Evolutionary conservation across 2,797 vertebrate genomes (phyloP).

Genomic region (Centropyge bicolor): DNA sequence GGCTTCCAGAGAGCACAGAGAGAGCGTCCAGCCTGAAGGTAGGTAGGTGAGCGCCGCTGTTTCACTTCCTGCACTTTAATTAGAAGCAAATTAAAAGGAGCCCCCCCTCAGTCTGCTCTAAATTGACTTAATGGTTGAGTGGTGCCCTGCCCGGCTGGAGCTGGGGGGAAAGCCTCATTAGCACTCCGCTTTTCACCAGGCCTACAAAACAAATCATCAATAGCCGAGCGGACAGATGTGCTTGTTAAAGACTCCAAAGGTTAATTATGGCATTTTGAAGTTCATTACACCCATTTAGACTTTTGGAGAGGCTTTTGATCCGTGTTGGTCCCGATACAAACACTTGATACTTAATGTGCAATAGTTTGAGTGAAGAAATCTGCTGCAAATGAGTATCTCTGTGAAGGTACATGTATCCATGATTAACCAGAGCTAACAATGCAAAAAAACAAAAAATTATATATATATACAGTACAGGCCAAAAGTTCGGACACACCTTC

Average conservation of each 20-base stretch:
- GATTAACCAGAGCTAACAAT: background rate
- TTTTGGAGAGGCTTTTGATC: conserved; percentile 40
- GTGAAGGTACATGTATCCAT: background rate
- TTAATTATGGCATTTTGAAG: conserved; percentile 62
- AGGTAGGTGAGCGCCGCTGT: conserved; percentile 48
- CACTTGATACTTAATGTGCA: background rate
- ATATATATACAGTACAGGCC: too few relatives aligned
- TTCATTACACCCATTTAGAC: conserved; percentile 41
- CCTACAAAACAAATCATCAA: conserved; percentile 70
- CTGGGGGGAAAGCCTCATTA: conserved; percentile 67
- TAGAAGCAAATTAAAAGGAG: conserved; percentile 77
- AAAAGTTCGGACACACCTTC: too few relatives aligned
- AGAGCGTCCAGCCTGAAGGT: conserved; percentile 53
- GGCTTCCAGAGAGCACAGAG: conserved; percentile 57
- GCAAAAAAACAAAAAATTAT: background rate
- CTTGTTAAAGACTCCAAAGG: conserved; percentile 60
- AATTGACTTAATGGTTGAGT: conserved; percentile 77
- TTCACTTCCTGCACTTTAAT: conserved; percentile 79
- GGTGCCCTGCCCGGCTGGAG: conserved; percentile 49
- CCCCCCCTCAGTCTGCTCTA: conserved; percentile 42
- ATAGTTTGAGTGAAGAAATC: background rate
- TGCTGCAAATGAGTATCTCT: background rate
- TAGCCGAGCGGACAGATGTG: conserved; percentile 58
- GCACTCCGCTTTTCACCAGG: conserved; percentile 58
- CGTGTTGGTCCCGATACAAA: background rate